A percentile compares a stretch with the other conserved stretches of the same genome.
Conservation (phyloP, 1,140 invertebrate species). For the Drosophila busckii region DNA sequence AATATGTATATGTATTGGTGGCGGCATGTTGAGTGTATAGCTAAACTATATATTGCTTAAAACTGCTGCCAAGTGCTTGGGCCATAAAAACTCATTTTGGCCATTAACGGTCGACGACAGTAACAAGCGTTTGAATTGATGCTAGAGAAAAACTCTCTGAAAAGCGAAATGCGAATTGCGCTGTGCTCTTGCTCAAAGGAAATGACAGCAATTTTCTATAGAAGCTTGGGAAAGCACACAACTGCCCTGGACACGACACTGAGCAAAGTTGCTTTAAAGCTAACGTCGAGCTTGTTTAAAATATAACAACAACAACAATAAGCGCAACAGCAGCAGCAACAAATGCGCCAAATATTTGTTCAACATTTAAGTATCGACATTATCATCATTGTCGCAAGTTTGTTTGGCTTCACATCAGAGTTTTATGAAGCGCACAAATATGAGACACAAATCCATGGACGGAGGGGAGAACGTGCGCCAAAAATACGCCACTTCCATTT, state of each 20-base stretch:
- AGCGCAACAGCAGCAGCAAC: no score
- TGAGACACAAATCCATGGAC: conserved; percentile 20
- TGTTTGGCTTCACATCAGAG: conserved; percentile 59
- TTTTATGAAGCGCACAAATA: conserved; percentile 70
- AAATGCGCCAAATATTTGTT: conserved; percentile 41
- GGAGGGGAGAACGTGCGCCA: not conserved
- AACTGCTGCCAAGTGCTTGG: conserved; percentile 37
- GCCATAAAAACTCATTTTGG: conserved; percentile 55
- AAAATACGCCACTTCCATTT: conserved; percentile 74
- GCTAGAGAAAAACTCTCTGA: not conserved
- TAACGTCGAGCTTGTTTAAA: conserved; percentile 49
- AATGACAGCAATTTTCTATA: conserved; percentile 62
- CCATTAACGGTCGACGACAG: conserved; percentile 43
- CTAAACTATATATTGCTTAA: conserved; percentile 33
- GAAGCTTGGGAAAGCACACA: conserved; percentile 61
- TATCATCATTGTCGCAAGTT: conserved; percentile 69
- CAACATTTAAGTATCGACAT: conserved; percentile 47
- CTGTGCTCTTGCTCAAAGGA: conserved; percentile 42
- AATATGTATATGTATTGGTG: no score
- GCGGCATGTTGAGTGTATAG: conserved; percentile 13
- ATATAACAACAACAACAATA: no score
- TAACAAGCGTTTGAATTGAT: conserved; percentile 22
- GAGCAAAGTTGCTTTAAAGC: conserved; percentile 48
- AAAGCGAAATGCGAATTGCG: no score
- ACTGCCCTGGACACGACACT: conserved; percentile 33